Evolutionary conservation across 92 coral and sea anemone species (phyloP).

Genomic region (Porites lobata): DNA sequence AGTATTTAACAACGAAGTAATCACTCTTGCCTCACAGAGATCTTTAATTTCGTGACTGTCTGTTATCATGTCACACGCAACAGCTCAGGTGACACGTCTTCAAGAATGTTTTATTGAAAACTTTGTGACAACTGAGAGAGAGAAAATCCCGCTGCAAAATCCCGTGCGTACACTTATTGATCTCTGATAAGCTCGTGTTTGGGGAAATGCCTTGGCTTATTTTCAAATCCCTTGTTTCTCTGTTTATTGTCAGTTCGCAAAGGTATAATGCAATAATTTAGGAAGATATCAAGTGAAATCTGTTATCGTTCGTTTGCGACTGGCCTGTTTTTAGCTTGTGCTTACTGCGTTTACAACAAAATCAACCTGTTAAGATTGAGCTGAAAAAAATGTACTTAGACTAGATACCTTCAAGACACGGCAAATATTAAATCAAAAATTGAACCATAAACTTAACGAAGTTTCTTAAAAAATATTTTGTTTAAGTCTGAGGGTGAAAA

Average conservation of each 20-base stretch:
- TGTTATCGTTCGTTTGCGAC: conserved; percentile 9
- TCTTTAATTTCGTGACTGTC: conserved; percentile 9
- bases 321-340: neutral
- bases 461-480: neutral
- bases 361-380: neutral
- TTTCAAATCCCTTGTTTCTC: neutral
- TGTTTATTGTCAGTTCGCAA: neutral
- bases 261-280: conserved; percentile 10
- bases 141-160: neutral
- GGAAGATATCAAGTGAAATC: neutral
- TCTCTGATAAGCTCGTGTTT: neutral
- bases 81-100: neutral
- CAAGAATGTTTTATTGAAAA: conserved; percentile 3
- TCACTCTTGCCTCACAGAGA: neutral
- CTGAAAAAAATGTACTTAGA: neutral
- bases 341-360: conserved; percentile 23
- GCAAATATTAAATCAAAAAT: conserved; percentile 8
- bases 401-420: neutral
- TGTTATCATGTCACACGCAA: neutral
- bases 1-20: neutral
- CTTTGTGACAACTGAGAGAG: neutral
- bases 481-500: conserved; percentile 28
- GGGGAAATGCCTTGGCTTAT: neutral
- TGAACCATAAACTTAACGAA: neutral
- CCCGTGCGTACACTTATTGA: neutral